Base-by-base conservation (phyloP, 1,140 invertebrate genomes). In the Bombus pascuorum region DNA sequence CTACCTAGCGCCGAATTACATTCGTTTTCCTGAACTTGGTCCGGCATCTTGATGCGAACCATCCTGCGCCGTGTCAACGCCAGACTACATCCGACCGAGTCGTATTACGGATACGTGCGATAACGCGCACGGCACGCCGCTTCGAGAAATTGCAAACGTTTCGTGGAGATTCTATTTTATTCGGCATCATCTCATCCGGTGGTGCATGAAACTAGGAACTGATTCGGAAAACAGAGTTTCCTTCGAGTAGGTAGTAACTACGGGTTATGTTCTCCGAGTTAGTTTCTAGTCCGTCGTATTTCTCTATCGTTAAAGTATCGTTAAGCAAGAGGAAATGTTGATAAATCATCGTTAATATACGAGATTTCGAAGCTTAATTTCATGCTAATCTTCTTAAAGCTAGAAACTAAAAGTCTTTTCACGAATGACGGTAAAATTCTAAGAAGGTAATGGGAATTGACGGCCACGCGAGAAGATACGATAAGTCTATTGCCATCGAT, bases 41-140 rank as follows among this genome's bases (percentile, higher is more conserved):
- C 37, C 37, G 47, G 82, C 74, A 78, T 83, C 47, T 70, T 59
- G 82, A 83, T 78, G 44, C 47, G 15, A 5, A 15, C 15, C 34
- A 28, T 8, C 1, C 15, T 0, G 25, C 15, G 68, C 10, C 66
- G 66, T 10, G 34, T 68, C 66, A 15, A 57, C 78, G 71, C 34
- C 42, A 75, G 42, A 82, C 57, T 37, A 8, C 70, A 66, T 66
- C 6, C 53, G 57, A 42, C 10, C 37, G 22, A 9, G 2, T 22
- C 32, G 71, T 75, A 75, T 82, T 71, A 34, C n/a, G 53, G 37
- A 70, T 73, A 47, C n/a, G 57, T 9, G 39, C 12, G 74, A 83
- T 77, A 59, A 47, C 68, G 18, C 37, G 37, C 34, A 6, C 15
- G 65, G 34, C 18, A 9, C 59, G 13, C 9, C 37, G 81, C 44